Conservation (phyloP, 2,797 vertebrate species). For the Acrocephalus scirpaceus region DNA sequence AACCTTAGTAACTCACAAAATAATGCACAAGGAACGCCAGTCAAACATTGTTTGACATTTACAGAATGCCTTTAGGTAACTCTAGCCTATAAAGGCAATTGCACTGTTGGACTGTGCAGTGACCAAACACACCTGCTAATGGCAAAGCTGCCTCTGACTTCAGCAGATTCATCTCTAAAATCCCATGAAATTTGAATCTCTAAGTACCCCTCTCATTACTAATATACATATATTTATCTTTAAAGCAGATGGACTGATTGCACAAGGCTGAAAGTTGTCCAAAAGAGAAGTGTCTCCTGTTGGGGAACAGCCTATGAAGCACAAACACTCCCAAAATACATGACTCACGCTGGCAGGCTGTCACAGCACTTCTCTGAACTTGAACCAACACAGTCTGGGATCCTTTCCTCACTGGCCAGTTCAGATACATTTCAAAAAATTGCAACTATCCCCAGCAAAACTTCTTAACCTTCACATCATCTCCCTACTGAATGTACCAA, state of each 20-base stretch:
- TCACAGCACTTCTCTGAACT: not conserved
- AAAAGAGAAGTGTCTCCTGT: not conserved
- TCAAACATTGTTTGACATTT: not conserved
- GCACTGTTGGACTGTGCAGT: not conserved
- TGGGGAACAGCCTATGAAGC: not conserved
- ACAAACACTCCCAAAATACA: not conserved
- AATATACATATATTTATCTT: not conserved
- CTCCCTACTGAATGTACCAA: not conserved
- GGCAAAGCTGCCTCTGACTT: not conserved
- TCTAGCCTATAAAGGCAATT: not conserved
- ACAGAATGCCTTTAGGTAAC: not conserved
- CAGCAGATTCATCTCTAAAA: not conserved
- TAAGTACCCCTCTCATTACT: not conserved
- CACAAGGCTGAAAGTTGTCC: not conserved
- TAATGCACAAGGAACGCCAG: not conserved
- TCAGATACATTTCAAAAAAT: not conserved
- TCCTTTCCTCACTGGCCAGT: not conserved
- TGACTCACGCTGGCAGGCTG: not conserved
- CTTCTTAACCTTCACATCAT: not conserved
- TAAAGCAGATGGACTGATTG: not conserved
- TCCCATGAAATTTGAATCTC: not conserved
- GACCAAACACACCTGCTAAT: not conserved
- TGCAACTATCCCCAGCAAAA: not conserved
- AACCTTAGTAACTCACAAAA: not conserved
- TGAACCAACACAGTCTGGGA: not conserved